Evolutionary conservation across 2,888 invertebrate species (phyloP), one percentile per base, ranked within the genome.

Genomic region (Microctonus brassicae): DNA sequence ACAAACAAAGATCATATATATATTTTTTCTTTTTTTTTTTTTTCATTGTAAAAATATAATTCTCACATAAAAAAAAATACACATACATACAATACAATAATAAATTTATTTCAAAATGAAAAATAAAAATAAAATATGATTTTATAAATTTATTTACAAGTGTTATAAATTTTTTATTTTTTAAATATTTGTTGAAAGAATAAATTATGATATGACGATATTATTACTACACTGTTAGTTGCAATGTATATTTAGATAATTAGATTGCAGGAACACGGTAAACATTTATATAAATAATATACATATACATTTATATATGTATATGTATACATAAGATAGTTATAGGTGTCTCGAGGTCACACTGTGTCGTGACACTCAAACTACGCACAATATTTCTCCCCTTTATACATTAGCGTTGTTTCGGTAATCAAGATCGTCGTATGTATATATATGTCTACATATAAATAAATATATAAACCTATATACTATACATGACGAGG

Each of bases 201-300:
- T 24, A 9, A 47, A 33, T 24, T 42, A 29, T 20, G n/a, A 11
- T n/a, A 22, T 11, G n/a, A 24, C 33, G 20, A 3, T 53, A 22
- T n/a, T 65, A 65, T 34, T 67, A 62, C 62, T 67, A 52, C 61
- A 39, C 61, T 20, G 62, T 66, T 34, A 65, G 52, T 61, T 61
- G 20, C 20, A n/a, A 55, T 66, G 66, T 66, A 67, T 67, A 62
- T 71, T 71, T 71, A 71, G 71, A 71, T 53, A 66, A 71, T 71
- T 66, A 66, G 66, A 71, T 71, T 36, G 34, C 17, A 3, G 36
- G 24, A 47, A 52, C 33, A 13, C 53, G 24, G 34, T 36, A 26
- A 22, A 6, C 55, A n/a, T n/a, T n/a, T n/a, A n/a, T n/a, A n/a
- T n/a, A n/a, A n/a, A n/a, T n/a, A n/a, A n/a, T n/a, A n/a, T n/a